Base-by-base conservation (phyloP, 2,888 invertebrate genomes). In the Polydrusus tereticollis region DNA sequence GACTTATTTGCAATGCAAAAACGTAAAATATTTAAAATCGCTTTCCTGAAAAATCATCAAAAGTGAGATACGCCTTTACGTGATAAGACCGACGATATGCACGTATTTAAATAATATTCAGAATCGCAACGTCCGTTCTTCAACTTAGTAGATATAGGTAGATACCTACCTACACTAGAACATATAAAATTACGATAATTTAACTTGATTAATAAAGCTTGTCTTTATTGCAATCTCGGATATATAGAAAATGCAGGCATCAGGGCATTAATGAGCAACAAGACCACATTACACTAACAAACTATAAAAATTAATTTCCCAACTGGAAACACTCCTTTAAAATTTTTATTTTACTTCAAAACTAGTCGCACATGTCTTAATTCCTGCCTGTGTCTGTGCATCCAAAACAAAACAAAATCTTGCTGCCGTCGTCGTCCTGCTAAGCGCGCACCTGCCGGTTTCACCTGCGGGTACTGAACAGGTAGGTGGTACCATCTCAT, bases 361-460 rank as follows among this genome's bases (percentile, higher is more conserved):
- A 45, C 50, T 50, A 68, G 38, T 50, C 59, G 65, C 62, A 55
- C 67, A 45, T 20, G 43, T 52, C 45, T 57, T 29, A 23, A 50
- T 50, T 50, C n/a, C 2, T 26, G 14, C 26, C 26, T 14, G 41
- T 38, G 38, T 41, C n/a, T 45, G 20, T 14, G 26, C 45, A 62
- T 43, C 57, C 65, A 72, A 72, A 66, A 72, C 67, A 60, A 72
- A 72, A 72, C 60, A 62, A 57, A 50, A 45, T 62, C 45, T 62
- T 23, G 43, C 63, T 26, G 52, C 21, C 36, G 38, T 72, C 36
- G 38, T 72, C 63, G 47, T 72, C 67, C 60, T 72, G 68, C 50
- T 63, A 68, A 57, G 20, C 29, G 62, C 45, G 63, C 72, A 72
- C 72, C 72, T 72, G 72, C 66, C 68, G 72, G 50, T 68, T 47